phyloP scores from a whole-genome alignment of 2,888 invertebrate genomes.

The Taphrorychus bicolor region DNA sequence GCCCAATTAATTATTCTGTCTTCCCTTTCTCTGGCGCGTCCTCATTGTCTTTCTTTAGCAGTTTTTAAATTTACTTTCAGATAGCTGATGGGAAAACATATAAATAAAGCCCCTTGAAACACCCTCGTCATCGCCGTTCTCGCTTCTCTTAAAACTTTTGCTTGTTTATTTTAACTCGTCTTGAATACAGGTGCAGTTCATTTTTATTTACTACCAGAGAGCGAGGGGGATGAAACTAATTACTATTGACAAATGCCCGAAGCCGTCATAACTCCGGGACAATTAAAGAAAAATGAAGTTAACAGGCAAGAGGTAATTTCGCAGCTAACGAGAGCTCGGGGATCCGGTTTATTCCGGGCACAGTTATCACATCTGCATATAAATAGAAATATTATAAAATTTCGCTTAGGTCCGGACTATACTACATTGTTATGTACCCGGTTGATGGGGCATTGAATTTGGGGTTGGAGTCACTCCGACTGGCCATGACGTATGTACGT shows the following conservation, averaged over 20 bases:
- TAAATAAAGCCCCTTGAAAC: slow-evolving; percentile 11
- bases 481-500: not conserved
- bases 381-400: slow-evolving; percentile 52
- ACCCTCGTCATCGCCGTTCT: not conserved
- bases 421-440: slow-evolving; percentile 1
- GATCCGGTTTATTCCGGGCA: slow-evolving; percentile 43
- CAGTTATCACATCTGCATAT: slow-evolving; percentile 51
- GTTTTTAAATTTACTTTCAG: slow-evolving; percentile 18
- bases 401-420: slow-evolving; percentile 10
- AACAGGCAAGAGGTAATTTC: slow-evolving; percentile 44
- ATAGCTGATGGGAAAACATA: slow-evolving; percentile 15
- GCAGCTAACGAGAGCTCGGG: slow-evolving; percentile 37
- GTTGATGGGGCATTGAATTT: not conserved
- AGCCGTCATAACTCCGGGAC: slow-evolving; percentile 38
- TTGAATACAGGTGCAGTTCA: not conserved
- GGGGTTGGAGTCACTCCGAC: not conserved
- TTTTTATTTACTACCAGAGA: not conserved
- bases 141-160: not conserved
- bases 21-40: slow-evolving; percentile 10
- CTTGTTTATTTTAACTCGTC: not conserved
- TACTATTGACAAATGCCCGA: slow-evolving; percentile 20
- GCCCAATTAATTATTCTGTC: slow-evolving; percentile 23
- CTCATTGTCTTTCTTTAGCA: slow-evolving; percentile 13
- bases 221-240: not conserved
- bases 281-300: slow-evolving; percentile 47